A percentile compares a stretch with the other conserved stretches of the same genome.
These are phyloP conservation scores for Ascidia mentula DNA, from an alignment of 23 tunicate species.

Conservation along the genomic window DNA sequence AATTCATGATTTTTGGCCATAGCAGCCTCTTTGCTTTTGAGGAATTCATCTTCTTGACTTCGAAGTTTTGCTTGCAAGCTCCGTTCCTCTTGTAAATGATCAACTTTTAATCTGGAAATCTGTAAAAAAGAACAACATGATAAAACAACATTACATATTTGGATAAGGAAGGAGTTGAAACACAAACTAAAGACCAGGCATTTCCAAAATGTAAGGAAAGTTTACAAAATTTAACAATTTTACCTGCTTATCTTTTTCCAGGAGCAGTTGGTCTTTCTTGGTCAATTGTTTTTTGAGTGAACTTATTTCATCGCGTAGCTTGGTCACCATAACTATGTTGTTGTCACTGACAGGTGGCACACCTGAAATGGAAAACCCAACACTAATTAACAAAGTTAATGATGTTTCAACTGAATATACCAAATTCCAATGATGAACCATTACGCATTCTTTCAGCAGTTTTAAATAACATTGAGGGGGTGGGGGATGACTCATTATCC, in stretches of 20 bases:
- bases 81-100: slow-evolving; percentile 35
- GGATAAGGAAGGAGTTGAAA: not conserved
- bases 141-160: no score
- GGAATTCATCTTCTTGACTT: slow-evolving; percentile 37
- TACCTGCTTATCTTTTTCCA: slow-evolving; percentile 79
- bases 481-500: not conserved
- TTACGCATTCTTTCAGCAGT: not conserved
- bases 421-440: slow-evolving; percentile 1
- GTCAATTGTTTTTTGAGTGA: slow-evolving; percentile 49
- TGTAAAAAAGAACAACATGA: not conserved
- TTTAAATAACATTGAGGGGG: not conserved
- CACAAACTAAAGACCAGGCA: not conserved
- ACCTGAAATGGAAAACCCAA: no score
- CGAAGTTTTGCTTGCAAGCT: slow-evolving; percentile 37
- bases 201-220: not conserved
- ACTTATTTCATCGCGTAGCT: slow-evolving; percentile 54
- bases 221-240: no score
- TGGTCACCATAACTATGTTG: slow-evolving; percentile 63
- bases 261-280: slow-evolving; percentile 52
- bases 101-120: slow-evolving; percentile 63
- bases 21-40: slow-evolving; percentile 28
- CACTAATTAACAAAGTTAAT: no score
- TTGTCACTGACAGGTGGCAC: slow-evolving; percentile 56
- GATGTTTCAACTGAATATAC: no score
- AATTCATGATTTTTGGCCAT: slow-evolving; percentile 53